Evolutionary conservation across 1,140 invertebrate species (phyloP), one percentile per base, ranked within the genome.

Genomic region (Drosophila ogumai): DNA sequence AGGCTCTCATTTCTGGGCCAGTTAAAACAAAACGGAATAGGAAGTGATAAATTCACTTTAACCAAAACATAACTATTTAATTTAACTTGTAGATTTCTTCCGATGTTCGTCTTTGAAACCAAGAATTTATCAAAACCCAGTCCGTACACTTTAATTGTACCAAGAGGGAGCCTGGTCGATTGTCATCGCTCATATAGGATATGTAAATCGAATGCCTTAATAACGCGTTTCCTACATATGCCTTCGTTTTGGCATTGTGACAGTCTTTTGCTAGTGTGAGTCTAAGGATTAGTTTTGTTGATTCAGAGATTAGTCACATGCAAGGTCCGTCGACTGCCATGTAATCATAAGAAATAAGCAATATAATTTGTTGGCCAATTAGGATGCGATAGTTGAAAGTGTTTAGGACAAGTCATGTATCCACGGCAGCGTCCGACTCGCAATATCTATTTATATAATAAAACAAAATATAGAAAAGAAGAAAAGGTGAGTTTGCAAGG

Each of bases 361-460:
- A 87, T 87, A 71, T 60, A 76, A 76, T 68, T 82, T 87, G 84
- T 87, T 88, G 67, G 84, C 75, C 80, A 82, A 74, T 73, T 84
- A 80, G 72, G 80, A 79, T 59, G 56, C 67, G 72, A 65, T 54
- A 68, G 58, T 60, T 85, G 43, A 47, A 59, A 57, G 49, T 82
- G 50, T 81, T 85, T 82, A 82, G 65, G 78, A 54, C 46, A 76
- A 84, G 68, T 80, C 80, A 74, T 76, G 81, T 88, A 72, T 78
- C 73, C 79, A 73, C 40, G 67, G 65, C 76, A 77, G 68, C 67
- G 79, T 81, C 85, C 85, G 61, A 90, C 56, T 68, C 75, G 84
- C 84, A 87, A 90, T 87, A 90, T 87, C 80, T 87, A 87, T 90
- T 90, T 87, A 87, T 90, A 87, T 88, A 87, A 86, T 87, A 88